These are phyloP conservation scores for Piaya cayana DNA, from an alignment of 2,113 vertebrate species.

Conservation along the genomic window DNA sequence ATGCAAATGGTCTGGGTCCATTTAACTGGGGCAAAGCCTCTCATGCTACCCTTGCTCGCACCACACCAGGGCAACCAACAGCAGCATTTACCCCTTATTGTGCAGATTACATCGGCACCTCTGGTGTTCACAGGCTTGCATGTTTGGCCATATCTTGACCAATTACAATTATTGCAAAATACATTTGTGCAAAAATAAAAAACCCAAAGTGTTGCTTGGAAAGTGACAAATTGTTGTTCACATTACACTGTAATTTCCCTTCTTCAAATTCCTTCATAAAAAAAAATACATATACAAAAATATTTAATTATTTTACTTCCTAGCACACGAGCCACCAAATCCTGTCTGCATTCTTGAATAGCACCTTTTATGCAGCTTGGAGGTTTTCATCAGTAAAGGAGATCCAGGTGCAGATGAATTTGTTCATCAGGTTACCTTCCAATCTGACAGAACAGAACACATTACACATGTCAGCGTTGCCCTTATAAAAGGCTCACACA, in stretches of 20 bases:
- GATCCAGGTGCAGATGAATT: background rate
- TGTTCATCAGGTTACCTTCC: background rate
- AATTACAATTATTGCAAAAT: background rate
- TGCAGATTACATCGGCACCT: background rate
- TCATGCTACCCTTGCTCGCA: background rate
- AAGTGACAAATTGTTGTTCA: background rate
- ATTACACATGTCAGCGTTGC: background rate
- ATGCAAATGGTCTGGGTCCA: background rate
- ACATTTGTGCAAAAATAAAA: background rate
- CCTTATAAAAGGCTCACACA: background rate
- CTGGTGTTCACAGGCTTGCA: background rate
- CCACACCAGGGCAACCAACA: background rate
- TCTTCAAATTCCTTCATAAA: background rate
- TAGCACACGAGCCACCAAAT: background rate
- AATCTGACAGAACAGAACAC: background rate
- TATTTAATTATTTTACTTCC: background rate
- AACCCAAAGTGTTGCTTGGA: background rate
- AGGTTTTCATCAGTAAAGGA: background rate
- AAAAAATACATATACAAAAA: background rate
- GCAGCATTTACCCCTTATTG: background rate
- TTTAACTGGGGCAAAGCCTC: background rate
- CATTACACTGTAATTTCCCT: background rate
- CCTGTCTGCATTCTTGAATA: background rate
- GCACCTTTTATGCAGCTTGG: background rate
- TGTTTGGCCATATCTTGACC: background rate